Evolutionary conservation across 2,888 invertebrate genomes (phyloP), one percentile per base, ranked within the genome.

Genomic region (Oscheius sp.): DNA sequence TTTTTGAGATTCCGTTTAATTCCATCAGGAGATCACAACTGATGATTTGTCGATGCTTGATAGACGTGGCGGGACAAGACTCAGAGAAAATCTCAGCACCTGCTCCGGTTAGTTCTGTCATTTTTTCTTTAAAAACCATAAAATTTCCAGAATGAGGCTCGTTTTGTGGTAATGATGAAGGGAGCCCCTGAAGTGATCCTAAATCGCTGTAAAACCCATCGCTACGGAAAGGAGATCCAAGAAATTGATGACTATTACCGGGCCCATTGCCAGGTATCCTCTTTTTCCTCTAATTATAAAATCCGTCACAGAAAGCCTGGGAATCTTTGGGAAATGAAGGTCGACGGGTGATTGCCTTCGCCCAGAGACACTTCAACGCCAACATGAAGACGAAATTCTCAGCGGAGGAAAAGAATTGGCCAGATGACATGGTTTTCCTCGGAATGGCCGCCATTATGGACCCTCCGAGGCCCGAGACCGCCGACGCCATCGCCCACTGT

Each of bases 361-460:
- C 87, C 6, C 82, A 85, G 49, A 77, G 80, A 61, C 76, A 82
- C 69, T 87, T 87, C 77, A 79, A 79, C 35, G 86, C 84, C 0
- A 66, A 71, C 5, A 76, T 77, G 46, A 79, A 77, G 63, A 46
- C 76, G 1, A 85, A 79, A 46, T 79, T 80, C 74, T 70, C 71
- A 3, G 75, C 72, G 6, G 72, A 76, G 16, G 66, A 52, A 7
- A 78, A 74, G 35, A 74, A 81, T 16, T 81, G 80, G 69, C 82
- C 80, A 2, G 74, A 81, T 12, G 83, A 82, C 0, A 73, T 87
- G 43, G 82, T 81, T 7, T 88, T 88, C 63, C 80, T 87, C n/a
- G 87, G 87, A 18, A 85, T 87, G 85, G 78, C 84, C 7, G 87
- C 86, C 3, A 87, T 88, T 49, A 85, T 87, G 82, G 87, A 87